Evolutionary conservation across 2,888 invertebrate species (phyloP).

Genomic region (Drosophila nigricruria): DNA sequence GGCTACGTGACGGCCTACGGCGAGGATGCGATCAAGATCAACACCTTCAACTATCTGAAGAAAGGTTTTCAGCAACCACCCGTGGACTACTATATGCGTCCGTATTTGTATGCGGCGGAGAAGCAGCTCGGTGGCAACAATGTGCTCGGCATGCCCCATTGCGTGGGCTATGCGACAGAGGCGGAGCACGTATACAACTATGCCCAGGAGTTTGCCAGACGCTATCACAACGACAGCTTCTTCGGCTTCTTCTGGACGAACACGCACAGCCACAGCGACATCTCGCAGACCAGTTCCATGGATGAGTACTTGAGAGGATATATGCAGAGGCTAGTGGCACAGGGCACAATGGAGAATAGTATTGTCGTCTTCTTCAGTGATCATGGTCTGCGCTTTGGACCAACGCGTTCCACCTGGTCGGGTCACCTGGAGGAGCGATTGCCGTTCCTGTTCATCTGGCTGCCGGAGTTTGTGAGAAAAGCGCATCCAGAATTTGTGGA

Average conservation of each 20-base stretch:
- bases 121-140: slow-evolving; percentile 86
- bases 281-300: slow-evolving; percentile 89
- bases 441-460: slow-evolving; percentile 90
- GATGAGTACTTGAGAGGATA: slow-evolving; percentile 88
- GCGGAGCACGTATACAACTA: slow-evolving; percentile 90
- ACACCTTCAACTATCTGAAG: slow-evolving; percentile 90
- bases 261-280: slow-evolving; percentile 90
- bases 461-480: slow-evolving; percentile 88
- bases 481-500: slow-evolving; percentile 87
- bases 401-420: slow-evolving; percentile 88
- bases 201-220: slow-evolving; percentile 88
- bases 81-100: slow-evolving; percentile 92
- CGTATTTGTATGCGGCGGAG: slow-evolving; percentile 90
- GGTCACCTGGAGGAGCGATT: slow-evolving; percentile 92
- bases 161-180: slow-evolving; percentile 88
- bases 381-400: slow-evolving; percentile 92
- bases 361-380: slow-evolving; percentile 91
- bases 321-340: slow-evolving; percentile 87
- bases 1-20: slow-evolving; percentile 93
- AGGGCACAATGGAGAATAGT: slow-evolving; percentile 88
- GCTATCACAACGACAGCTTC: slow-evolving; percentile 88
- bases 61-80: slow-evolving; percentile 90
- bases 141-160: slow-evolving; percentile 87
- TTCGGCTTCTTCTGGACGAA: slow-evolving; percentile 93
- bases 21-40: slow-evolving; percentile 91